phyloP scores from a whole-genome alignment of 2,797 vertebrate genomes.

The Brachymystax lenok region DNA sequence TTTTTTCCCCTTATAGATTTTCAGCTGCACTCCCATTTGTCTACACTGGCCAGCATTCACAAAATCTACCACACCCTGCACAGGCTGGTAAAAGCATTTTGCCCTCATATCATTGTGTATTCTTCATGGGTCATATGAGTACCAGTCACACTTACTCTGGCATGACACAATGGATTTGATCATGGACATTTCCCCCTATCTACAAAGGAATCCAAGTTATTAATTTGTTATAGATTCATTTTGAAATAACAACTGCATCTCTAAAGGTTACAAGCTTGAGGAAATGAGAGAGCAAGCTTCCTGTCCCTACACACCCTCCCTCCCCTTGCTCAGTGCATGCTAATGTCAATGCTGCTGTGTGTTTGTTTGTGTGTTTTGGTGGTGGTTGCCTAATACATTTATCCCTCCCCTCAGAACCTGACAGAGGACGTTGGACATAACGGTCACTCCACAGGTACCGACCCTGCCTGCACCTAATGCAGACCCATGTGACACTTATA shows the following conservation, averaged over 20 bases:
- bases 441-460: constrained; percentile 91
- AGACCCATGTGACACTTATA: neutral
- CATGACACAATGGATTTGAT: neutral
- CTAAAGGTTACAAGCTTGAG: constrained; percentile 33
- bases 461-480: neutral
- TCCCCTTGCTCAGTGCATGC: constrained; percentile 6
- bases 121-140: neutral
- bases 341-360: neutral
- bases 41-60: constrained; percentile 99
- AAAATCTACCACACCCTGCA: constrained; percentile 99
- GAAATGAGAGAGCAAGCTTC: constrained; percentile 24
- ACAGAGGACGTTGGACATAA: constrained; percentile 96
- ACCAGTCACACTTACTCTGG: neutral
- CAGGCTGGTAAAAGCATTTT: constrained; percentile 88
- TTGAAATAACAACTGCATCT: constrained; percentile 24
- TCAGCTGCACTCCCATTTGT: constrained; percentile 98
- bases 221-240: neutral
- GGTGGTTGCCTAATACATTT: constrained; percentile 1
- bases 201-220: neutral
- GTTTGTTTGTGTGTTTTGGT: constrained; percentile 12
- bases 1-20: constrained; percentile 79
- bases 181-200: neutral
- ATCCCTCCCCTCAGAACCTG: constrained; percentile 84
- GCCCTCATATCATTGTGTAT: neutral
- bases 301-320: neutral